Percentiles rank a stretch among this genome's conserved stretches.
Conservation (phyloP, 2,797 vertebrate genomes). For the Gymnothorax reevesii region DNA sequence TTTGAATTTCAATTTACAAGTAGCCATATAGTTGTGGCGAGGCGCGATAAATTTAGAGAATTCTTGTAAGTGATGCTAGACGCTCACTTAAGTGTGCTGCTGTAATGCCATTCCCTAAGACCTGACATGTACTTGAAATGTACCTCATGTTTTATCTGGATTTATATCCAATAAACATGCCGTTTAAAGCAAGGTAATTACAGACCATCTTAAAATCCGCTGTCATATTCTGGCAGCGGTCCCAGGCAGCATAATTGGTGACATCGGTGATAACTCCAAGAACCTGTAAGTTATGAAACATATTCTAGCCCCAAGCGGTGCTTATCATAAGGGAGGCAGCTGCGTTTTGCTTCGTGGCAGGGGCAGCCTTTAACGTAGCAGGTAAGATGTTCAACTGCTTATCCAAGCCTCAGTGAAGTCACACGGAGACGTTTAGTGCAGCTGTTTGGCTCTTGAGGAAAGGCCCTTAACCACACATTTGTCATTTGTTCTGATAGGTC, state of each 20-base stretch:
- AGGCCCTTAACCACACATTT: no score
- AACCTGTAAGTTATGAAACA: background rate
- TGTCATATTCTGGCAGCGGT: background rate
- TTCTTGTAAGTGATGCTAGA: background rate
- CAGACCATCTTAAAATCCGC: background rate
- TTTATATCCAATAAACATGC: background rate
- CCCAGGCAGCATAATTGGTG: background rate
- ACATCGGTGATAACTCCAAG: background rate
- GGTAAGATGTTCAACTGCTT: no score
- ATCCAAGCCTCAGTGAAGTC: no score
- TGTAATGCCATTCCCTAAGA: background rate
- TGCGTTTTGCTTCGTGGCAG: background rate
- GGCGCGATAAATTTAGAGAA: background rate
- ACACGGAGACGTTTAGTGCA: no score
- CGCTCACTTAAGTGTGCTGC: background rate
- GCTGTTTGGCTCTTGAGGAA: no score
- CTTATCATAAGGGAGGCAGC: background rate
- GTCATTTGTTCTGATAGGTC: no score
- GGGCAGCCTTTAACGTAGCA: background rate
- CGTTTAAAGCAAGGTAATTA: background rate
- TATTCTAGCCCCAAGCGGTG: background rate
- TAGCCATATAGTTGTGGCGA: background rate
- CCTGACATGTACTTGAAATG: background rate
- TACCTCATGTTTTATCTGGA: background rate
- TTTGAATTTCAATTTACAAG: background rate